Evolutionary conservation across 2,113 vertebrate species (phyloP).

Genomic region (Hypanus sabinus): DNA sequence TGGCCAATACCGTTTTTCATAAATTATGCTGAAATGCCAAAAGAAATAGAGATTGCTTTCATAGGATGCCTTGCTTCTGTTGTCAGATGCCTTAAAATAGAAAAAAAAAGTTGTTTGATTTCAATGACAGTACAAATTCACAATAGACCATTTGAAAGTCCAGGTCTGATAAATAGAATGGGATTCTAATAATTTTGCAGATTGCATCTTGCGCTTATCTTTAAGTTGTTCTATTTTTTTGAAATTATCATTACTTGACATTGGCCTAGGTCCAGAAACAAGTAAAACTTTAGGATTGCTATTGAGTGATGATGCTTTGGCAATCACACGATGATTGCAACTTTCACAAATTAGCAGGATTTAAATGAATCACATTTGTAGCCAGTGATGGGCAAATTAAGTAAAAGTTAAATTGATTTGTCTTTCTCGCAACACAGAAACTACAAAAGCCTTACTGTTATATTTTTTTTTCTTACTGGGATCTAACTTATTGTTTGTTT

Average conservation of each 20-base stretch:
- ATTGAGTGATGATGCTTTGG: background rate
- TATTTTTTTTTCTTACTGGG: background rate
- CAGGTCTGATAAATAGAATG: background rate
- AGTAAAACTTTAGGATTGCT: background rate
- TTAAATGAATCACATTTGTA: background rate
- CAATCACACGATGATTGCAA: background rate
- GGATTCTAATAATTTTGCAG: background rate
- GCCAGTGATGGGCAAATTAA: background rate
- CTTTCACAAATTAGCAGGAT: background rate
- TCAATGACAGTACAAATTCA: background rate
- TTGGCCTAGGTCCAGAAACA: too few species aligned
- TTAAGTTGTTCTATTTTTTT: background rate
- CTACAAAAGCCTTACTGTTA: background rate
- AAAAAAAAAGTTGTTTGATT: background rate
- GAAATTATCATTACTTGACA: background rate
- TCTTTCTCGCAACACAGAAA: background rate
- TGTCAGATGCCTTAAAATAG: background rate
- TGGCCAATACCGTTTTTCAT: background rate
- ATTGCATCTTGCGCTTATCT: background rate
- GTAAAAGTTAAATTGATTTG: background rate
- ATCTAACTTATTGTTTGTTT: constrained; percentile 2
- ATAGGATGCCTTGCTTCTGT: background rate
- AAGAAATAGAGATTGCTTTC: background rate
- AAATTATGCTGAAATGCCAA: background rate
- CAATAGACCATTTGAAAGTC: background rate